These are phyloP conservation scores for Orchesellides sinensis DNA, from an alignment of 2,888 invertebrate species.

Conservation along the genomic window DNA sequence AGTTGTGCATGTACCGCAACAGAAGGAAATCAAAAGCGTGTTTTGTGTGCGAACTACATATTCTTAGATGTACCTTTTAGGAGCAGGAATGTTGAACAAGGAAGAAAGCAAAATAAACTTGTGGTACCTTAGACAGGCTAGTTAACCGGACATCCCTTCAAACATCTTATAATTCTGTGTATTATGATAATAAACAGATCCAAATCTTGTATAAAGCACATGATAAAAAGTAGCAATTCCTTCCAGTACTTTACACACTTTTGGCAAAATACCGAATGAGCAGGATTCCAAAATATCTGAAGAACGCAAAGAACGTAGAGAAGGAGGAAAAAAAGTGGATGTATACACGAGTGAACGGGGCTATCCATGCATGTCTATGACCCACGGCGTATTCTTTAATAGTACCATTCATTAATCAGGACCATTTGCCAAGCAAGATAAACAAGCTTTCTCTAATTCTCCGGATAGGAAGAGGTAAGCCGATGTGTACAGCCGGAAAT, in stretches of 20 bases:
- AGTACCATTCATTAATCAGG: slow-evolving; percentile 52
- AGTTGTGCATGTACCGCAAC: no score
- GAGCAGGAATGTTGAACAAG: no score
- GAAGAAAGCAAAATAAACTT: no score
- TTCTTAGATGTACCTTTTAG: no score
- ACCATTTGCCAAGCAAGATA: slow-evolving; percentile 41
- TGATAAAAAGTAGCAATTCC: slow-evolving; percentile 3
- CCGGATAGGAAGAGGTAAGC: slow-evolving; percentile 27
- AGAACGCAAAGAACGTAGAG: not conserved
- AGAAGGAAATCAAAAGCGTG: no score
- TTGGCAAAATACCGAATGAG: slow-evolving; percentile 32
- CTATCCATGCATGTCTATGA: slow-evolving; percentile 2
- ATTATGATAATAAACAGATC: slow-evolving; percentile 15
- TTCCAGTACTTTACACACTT: slow-evolving; percentile 11
- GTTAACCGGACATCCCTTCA: no score
- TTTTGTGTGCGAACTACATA: no score
- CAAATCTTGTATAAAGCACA: not conserved
- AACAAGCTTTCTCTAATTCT: slow-evolving; percentile 47
- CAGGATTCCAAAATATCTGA: slow-evolving; percentile 40
- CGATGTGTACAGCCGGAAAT: slow-evolving; percentile 45
- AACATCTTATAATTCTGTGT: not conserved
- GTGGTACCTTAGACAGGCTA: no score
- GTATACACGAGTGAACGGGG: slow-evolving; percentile 6
- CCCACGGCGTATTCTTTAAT: slow-evolving; percentile 9
- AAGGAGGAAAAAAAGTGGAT: slow-evolving; percentile 23